A percentile compares a stretch with the other conserved stretches of the same genome.
These are phyloP conservation scores for Ceratina calcarata DNA, from an alignment of 1,140 invertebrate genomes.

Conservation along the genomic window DNA sequence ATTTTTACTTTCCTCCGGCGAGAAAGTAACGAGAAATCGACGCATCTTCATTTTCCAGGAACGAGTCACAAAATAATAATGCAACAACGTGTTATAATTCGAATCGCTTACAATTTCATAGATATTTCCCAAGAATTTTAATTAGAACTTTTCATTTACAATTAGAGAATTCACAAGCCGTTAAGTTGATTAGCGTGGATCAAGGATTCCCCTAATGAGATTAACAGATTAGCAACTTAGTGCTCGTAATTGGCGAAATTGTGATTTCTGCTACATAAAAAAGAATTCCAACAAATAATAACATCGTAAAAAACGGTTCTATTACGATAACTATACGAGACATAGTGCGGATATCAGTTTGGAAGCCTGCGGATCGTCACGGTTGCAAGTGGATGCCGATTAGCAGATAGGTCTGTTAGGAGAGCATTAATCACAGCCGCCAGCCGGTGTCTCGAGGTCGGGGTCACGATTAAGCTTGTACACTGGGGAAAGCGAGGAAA, in stretches of 20 bases:
- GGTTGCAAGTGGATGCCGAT: background rate
- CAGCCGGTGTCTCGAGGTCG: constrained; percentile 14
- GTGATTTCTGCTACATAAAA: no score
- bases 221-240: background rate
- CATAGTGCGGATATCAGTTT: no score
- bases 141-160: no score
- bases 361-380: no score
- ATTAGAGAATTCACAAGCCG: background rate
- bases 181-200: constrained; percentile 19
- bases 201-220: background rate
- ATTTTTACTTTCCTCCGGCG: constrained; percentile 38
- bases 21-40: constrained; percentile 36
- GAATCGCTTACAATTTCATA: no score
- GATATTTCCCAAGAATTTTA: background rate
- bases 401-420: background rate
- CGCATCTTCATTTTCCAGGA: background rate
- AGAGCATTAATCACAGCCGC: background rate
- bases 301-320: no score
- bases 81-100: background rate
- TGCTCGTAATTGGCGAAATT: no score
- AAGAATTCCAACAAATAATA: no score
- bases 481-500: constrained; percentile 27
- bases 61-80: background rate
- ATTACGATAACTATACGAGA: no score
- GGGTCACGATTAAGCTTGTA: constrained; percentile 19